A percentile compares a stretch with the other conserved stretches of the same genome.
phyloP scores from a whole-genome alignment of 2,113 vertebrate species.

The Neolamprologus falcicula region DNA sequence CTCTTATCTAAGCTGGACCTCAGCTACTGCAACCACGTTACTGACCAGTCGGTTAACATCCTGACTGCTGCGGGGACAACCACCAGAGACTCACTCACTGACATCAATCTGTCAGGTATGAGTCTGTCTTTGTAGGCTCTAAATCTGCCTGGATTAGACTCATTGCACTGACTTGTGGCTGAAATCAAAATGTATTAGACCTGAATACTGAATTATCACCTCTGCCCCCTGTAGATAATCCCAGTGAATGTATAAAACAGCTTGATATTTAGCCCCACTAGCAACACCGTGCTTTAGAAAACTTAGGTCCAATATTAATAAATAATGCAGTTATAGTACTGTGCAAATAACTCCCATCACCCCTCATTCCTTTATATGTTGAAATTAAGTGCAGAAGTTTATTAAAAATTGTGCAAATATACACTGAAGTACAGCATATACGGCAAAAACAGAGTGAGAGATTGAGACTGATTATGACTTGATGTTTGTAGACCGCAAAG shows the following conservation, averaged over 20 bases:
- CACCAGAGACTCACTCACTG: constrained; percentile 89
- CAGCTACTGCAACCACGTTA: constrained; percentile 96
- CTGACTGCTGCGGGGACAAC: constrained; percentile 91
- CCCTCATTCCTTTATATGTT: neutral
- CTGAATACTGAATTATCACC: neutral
- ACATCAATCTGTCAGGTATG: constrained; percentile 90
- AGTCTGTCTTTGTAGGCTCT: neutral
- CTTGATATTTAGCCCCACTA: neutral
- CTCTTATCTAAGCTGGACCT: constrained; percentile 86
- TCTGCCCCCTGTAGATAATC: neutral
- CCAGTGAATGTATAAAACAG: neutral
- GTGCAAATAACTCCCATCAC: neutral
- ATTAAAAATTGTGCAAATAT: neutral
- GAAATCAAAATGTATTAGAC: neutral
- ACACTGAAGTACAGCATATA: neutral
- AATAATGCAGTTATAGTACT: neutral
- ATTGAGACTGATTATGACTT: neutral
- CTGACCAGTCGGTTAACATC: constrained; percentile 93
- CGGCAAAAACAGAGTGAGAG: neutral
- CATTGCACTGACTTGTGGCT: neutral
- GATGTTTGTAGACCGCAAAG: neutral
- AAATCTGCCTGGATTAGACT: neutral
- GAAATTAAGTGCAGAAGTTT: neutral
- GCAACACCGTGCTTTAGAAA: neutral
- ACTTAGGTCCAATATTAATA: neutral